Base-by-base conservation (phyloP, 2,888 invertebrate genomes). In the Lycaena phlaeas region DNA sequence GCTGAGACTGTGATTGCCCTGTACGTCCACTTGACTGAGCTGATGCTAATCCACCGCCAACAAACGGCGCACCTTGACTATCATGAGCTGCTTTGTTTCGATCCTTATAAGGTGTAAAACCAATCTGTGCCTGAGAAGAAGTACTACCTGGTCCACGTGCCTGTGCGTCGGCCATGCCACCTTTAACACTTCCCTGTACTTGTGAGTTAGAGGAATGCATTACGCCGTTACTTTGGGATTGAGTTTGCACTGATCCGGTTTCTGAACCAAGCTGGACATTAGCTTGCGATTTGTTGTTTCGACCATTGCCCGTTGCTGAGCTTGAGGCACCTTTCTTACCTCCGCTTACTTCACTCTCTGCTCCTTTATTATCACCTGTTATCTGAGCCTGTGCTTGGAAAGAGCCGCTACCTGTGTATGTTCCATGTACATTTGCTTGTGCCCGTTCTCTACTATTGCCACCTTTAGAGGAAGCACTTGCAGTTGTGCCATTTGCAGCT, bases 91-190 rank as follows among this genome's bases (percentile, higher is more conserved):
- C 49, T 53, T 86, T 85, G 34, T 89, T 89, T 43, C 87, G 86
- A 41, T 90, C 88, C 54, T 88, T 87, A 52, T 89, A 89, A 0
- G 94, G 94, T 38, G 90, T 89, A 60, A 95, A 94, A 1, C 94
- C 94, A 45, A 95, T 94, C 75, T 95, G 94, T 2, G 95, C 94
- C 77, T 95, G 94, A 22, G 94, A 94, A 0, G 93, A 93, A 1
- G 94, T 94, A 56, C 90, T 92, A 3, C 94, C 94, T 2, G 92
- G 91, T 0, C 94, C 94, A 56, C 90, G 90, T 0, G 94, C 92
- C 78, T 94, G 94, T 1, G 94, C 92, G 64, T 94, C 94, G 1
- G 94, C 93, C 84, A 93, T 87, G 3, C 94, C 94, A 11, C 95
- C 94, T 68, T 90, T 92, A 18, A 89, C 87, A 48, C 92, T 91